Evolutionary conservation across 2,113 vertebrate genomes (phyloP).

Genomic region (Papio anubis): DNA sequence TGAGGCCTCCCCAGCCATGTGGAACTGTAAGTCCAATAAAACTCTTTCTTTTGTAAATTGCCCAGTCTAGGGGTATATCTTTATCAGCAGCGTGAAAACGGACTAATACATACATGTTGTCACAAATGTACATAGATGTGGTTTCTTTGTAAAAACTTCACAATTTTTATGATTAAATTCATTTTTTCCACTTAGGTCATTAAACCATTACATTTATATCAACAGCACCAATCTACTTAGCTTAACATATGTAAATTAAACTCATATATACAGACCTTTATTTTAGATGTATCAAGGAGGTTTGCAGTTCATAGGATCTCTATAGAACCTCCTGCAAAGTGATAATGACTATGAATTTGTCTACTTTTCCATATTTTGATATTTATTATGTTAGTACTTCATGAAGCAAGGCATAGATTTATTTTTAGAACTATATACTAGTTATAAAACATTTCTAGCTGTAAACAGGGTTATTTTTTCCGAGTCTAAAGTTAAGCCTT

Average conservation of each 20-base stretch:
- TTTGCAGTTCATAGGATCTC: background rate
- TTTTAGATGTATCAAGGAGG: constrained; percentile 15
- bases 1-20: no score
- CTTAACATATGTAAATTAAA: constrained; percentile 29
- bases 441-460: background rate
- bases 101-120: background rate
- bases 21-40: no score
- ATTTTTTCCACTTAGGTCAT: constrained; percentile 44
- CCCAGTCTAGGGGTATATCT: no score
- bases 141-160: background rate
- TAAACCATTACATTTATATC: constrained; percentile 37
- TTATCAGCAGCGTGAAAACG: no score
- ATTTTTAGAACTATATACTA: background rate
- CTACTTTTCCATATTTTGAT: background rate
- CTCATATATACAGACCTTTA: background rate
- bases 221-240: background rate
- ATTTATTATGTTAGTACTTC: background rate
- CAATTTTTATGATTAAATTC: constrained; percentile 2
- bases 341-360: constrained; percentile 9
- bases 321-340: background rate
- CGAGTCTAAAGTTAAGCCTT: background rate
- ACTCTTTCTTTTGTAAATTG: no score
- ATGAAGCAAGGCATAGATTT: background rate
- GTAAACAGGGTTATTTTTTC: background rate
- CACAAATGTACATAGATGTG: background rate